Evolutionary conservation across 1,140 invertebrate genomes (phyloP), one percentile per base, ranked within the genome.

Genomic region (Eubasilissa regina): DNA sequence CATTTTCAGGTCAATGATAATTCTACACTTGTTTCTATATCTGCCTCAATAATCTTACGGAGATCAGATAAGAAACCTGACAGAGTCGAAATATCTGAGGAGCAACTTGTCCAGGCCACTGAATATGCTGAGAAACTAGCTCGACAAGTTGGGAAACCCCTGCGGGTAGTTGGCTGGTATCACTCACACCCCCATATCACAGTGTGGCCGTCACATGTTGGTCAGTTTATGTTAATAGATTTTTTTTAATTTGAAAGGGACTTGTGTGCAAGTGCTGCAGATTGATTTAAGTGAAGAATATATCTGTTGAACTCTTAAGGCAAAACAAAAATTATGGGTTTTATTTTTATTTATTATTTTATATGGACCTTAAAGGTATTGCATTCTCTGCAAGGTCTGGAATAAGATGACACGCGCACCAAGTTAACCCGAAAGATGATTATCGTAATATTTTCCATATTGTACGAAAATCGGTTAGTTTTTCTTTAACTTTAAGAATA

Each of bases 151-250:
- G 86, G 90, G 1, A 87, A 90, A 64, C 92, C 93, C 19, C 90
- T 97, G 84, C 88, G 94, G 84, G 95, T 97, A 53, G 87, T 97
- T 72, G 96, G 96, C 17, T 97, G 96, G 96, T 97, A 97, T 85
- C 96, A 97, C 87, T 97, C 96, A 8, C 96, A 97, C 89, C 96
- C 96, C 25, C 95, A 97, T 84, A 97, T 97, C 51, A 97, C 96
- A 74, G 95, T 97, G 13, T 96, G 93, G 92, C 96, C 96, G 43
- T 97, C 95, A 72, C 94, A 95, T 89, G 94, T 97, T 84, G 95
- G 94, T 94, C 87, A 87, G 90, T 85, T 80, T 72, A 43, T 64
- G 11, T 51, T 51, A 51, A 1, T 51, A 3, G n/a, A 8, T 51
- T 15, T 51, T 15, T 51, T 51, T 35, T 56, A 51, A 51, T 35